Evolutionary conservation across 2,888 invertebrate species (phyloP).

Genomic region (Chrysolina americana): DNA sequence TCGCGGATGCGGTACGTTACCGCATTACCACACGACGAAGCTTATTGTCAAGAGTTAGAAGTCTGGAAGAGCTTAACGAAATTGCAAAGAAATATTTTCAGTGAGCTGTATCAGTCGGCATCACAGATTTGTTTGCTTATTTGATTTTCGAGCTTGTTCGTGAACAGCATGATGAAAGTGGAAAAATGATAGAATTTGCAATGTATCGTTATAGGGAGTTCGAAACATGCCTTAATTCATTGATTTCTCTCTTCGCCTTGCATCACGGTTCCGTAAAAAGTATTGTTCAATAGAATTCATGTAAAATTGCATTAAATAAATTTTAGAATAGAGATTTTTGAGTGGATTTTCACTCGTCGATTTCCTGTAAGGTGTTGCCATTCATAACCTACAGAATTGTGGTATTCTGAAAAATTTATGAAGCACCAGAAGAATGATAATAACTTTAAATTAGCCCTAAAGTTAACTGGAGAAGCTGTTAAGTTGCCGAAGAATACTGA

Average conservation of each 20-base stretch:
- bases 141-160: conserved; percentile 46
- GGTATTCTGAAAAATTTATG: too few species aligned
- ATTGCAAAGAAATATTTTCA: conserved; percentile 59
- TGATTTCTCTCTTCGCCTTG: not conserved
- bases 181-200: conserved; percentile 12
- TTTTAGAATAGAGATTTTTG: too few species aligned
- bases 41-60: conserved; percentile 55
- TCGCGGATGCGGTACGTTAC: conserved; percentile 50
- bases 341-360: too few species aligned
- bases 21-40: conserved; percentile 48
- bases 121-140: conserved; percentile 50
- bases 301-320: too few species aligned
- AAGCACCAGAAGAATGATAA: too few species aligned
- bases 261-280: too few species aligned
- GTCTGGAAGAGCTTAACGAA: conserved; percentile 59
- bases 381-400: too few species aligned
- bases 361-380: too few species aligned
- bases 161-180: conserved; percentile 26
- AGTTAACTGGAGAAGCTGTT: too few species aligned
- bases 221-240: not conserved
- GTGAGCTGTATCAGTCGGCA: conserved; percentile 45
- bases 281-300: too few species aligned
- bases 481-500: too few species aligned
- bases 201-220: conserved; percentile 10
- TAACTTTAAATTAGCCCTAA: too few species aligned